Percentiles rank a stretch among this genome's conserved stretches.
Conservation (phyloP, 92 coral and sea anemone species). For the Phymanthus crucifer region DNA sequence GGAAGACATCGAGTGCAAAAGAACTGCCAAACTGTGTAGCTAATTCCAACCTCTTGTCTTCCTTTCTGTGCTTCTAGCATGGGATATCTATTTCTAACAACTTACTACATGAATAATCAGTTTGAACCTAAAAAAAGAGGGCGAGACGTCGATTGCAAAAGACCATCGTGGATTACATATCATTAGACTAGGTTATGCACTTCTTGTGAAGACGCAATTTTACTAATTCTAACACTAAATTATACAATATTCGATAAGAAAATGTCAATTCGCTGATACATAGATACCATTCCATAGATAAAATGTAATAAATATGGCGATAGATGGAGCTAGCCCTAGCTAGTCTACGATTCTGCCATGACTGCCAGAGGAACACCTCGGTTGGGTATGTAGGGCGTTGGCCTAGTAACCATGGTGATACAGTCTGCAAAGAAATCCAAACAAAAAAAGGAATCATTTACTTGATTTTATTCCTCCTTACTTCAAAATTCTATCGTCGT, state of each 20-base stretch:
- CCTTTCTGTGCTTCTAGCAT: no score
- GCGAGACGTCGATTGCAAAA: no score
- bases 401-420: conserved; percentile 89
- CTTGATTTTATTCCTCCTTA: no score
- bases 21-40: no score
- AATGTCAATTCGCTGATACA: not conserved
- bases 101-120: no score
- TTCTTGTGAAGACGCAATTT: not conserved
- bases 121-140: no score
- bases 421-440: conserved; percentile 61
- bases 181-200: not conserved
- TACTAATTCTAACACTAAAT: not conserved
- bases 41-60: no score
- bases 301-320: not conserved
- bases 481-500: no score
- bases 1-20: no score
- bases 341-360: conserved; percentile 64
- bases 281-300: not conserved
- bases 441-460: not conserved
- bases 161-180: no score
- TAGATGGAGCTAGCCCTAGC: not conserved
- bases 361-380: conserved; percentile 97
- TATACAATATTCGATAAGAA: not conserved
- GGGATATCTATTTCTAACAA: no score
- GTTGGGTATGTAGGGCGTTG: conserved; percentile 85